These are phyloP conservation scores for Alentia gelatinosa DNA, from an alignment of 2,888 invertebrate genomes.

Conservation along the genomic window DNA sequence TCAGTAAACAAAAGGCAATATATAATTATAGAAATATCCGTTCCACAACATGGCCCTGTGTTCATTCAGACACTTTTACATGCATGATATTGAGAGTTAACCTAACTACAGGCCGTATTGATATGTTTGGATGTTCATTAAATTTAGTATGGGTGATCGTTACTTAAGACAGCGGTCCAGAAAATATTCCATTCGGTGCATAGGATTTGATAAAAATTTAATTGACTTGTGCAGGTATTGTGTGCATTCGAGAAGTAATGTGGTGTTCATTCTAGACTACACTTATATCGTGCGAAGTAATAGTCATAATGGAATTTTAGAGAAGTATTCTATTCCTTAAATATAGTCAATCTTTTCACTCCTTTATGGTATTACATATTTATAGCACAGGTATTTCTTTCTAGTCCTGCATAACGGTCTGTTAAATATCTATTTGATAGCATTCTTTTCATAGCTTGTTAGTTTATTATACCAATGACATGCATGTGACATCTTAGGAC, in stretches of 20 bases:
- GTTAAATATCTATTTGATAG: background rate
- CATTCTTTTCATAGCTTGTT: too few species aligned
- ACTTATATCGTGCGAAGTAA: background rate
- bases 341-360: background rate
- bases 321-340: background rate
- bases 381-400: background rate
- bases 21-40: background rate
- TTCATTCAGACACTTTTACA: background rate
- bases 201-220: background rate
- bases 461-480: background rate
- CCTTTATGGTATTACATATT: too few species aligned
- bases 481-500: background rate
- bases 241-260: background rate
- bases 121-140: background rate
- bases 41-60: background rate
- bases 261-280: background rate
- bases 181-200: background rate
- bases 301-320: background rate
- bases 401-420: background rate
- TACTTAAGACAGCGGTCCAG: too few species aligned
- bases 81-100: background rate
- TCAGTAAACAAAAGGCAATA: too few species aligned
- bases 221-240: background rate
- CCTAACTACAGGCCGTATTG: too few species aligned
- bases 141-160: too few species aligned